phyloP scores from a whole-genome alignment of 2,113 vertebrate species.

The Heterotilapia buettikoferi region DNA sequence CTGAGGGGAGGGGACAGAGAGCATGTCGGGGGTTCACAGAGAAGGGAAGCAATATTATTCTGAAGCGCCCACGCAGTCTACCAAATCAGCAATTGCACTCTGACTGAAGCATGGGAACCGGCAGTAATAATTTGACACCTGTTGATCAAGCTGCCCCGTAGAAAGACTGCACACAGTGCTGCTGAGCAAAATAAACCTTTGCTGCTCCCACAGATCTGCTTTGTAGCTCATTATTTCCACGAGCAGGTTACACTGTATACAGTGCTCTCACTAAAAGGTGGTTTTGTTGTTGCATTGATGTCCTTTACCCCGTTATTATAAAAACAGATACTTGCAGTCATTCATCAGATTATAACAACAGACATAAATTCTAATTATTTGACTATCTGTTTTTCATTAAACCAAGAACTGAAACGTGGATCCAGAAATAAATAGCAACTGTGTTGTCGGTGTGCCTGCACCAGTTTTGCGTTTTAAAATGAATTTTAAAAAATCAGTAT shows the following conservation, averaged over 20 bases:
- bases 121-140: conserved; percentile 60
- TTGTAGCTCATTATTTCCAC: not conserved
- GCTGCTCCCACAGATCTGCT: not conserved
- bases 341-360: not conserved
- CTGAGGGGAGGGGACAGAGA: conserved; percentile 13
- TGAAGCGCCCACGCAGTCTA: conserved; percentile 45
- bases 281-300: not conserved
- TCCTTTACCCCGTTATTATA: not conserved
- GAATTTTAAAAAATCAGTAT: not conserved
- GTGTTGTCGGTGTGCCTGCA: not conserved
- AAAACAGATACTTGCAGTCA: not conserved
- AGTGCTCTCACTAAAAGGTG: not conserved
- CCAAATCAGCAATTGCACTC: conserved; percentile 15
- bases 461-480: not conserved
- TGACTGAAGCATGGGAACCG: conserved; percentile 41
- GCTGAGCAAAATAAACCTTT: not conserved
- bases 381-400: not conserved
- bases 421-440: not conserved
- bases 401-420: not conserved
- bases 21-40: conserved; percentile 51
- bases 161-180: conserved; percentile 43
- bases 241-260: not conserved
- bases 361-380: not conserved
- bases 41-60: conserved; percentile 52
- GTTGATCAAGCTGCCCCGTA: conserved; percentile 51